phyloP scores from a whole-genome alignment of 1,140 invertebrate genomes.

The Spodoptera frugiperda region DNA sequence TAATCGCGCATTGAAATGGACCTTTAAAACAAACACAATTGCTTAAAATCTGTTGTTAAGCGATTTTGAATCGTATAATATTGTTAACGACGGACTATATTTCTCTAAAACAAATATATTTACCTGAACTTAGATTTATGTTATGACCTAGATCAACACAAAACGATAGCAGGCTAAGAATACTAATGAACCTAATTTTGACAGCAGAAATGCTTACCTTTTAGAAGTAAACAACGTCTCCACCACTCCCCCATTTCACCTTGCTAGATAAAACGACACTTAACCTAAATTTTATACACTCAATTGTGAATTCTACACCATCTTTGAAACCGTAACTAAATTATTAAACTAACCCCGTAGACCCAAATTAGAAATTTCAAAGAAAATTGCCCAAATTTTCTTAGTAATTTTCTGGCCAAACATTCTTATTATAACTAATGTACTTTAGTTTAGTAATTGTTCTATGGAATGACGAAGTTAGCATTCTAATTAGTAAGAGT shows the following conservation, averaged over 20 bases:
- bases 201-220: no score
- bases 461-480: not conserved
- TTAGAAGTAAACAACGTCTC: no score
- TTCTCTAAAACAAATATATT: no score
- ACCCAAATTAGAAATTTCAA: slow-evolving; percentile 37
- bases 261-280: slow-evolving; percentile 5
- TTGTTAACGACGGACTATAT: no score
- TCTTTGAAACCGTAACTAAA: slow-evolving; percentile 23
- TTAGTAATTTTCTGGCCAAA: slow-evolving; percentile 14
- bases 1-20: no score
- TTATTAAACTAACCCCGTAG: slow-evolving; percentile 25
- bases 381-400: slow-evolving; percentile 29
- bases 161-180: no score
- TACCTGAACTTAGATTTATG: not conserved
- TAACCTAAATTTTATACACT: slow-evolving; percentile 6
- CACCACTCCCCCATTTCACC: not conserved
- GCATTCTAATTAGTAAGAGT: not conserved
- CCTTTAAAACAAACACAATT: no score
- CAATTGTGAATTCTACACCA: slow-evolving; percentile 32
- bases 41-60: no score
- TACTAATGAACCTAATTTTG: no score
- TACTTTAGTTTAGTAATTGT: slow-evolving; percentile 1
- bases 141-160: no score
- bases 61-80: no score
- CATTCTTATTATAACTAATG: slow-evolving; percentile 16